Base-by-base conservation (phyloP, 2,113 vertebrate genomes). In the Xyliphius kryptos region DNA sequence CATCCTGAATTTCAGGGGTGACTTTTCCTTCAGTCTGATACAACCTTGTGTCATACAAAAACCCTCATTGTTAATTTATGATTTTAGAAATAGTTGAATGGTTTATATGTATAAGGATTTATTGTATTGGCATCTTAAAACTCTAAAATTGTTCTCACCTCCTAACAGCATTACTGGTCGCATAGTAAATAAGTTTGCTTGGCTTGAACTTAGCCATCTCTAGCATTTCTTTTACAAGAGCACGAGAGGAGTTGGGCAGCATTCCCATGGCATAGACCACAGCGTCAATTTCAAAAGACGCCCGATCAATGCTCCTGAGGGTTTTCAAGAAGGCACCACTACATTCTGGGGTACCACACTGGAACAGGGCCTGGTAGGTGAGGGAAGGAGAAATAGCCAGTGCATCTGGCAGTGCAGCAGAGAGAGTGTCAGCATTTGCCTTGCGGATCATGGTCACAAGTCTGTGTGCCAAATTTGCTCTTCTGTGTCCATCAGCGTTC, bases 161-260 rank as follows among this genome's bases (percentile, higher is more conserved):
- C 61, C 86, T 92, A 55, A 92, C 88, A 49, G 82, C 80, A 47
- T 91, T 91, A 78, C 94, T 92, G 71, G 95, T 81, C 8, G 90
- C 90, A 38, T 94, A 97, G 65, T 96, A 87, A 3, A 93, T 87
- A 71, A 89, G 83, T 63, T 92, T 90, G 32, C 89, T 95, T 57
- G 75, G 74, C 69, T 85, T 89, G 74, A 88, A 84, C 61, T 90
- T 89, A n/a, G 91, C 93, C 60, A 85, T 91, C 63, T 80, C 80
- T 0, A 97, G 89, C 81, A 94, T 84, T 70, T 94, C 91, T 9
- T 63, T 74, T 40, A 96, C 85, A 71, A 87, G 86, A 51, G 87
- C 74, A 0, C 76, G 71, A 0, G 89, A 89, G n/a, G 95, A 91
- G 56, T 89, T 88, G 66, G 91, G 89, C 43, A 94, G 16, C 4